A percentile compares a stretch with the other conserved stretches of the same genome.
Conservation (phyloP, 2,113 vertebrate species). For the Mesitornis unicolor region DNA sequence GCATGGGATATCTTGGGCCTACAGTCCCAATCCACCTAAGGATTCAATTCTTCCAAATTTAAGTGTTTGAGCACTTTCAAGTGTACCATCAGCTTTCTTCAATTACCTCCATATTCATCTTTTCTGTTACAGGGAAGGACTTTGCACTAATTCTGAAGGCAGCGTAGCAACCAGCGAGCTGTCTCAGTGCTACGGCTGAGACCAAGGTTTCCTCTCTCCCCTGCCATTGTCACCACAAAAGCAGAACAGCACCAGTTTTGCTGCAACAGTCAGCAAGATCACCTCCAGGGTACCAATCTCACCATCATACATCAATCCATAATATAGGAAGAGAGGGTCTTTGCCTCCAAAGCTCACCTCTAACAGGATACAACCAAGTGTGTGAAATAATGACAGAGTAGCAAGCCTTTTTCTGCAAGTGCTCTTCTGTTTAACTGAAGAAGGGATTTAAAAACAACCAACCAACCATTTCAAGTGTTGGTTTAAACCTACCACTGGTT, state of each 20-base stretch:
- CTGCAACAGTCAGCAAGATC: neutral
- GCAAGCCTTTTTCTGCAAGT: neutral
- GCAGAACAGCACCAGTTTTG: neutral
- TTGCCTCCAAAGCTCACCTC: neutral
- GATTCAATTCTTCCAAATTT: neutral
- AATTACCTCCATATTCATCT: neutral
- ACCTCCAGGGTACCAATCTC: neutral
- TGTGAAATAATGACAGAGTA: neutral
- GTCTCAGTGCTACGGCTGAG: neutral
- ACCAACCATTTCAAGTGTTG: neutral
- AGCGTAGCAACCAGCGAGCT: neutral
- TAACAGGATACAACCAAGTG: neutral
- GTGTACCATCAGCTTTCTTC: neutral
- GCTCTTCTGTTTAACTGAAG: neutral
- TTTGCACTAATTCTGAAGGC: neutral
- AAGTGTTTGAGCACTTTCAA: neutral
- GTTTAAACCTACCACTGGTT: neutral
- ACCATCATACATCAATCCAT: fast-evolving
- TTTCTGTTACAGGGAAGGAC: neutral
- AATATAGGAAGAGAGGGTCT: neutral
- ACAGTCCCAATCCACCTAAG: neutral
- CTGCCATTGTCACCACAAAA: no score
- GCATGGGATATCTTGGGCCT: neutral
- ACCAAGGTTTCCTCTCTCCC: neutral
- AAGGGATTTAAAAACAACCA: neutral